Base-by-base conservation (phyloP, 1,140 invertebrate species). In the Micrasema longulum region DNA sequence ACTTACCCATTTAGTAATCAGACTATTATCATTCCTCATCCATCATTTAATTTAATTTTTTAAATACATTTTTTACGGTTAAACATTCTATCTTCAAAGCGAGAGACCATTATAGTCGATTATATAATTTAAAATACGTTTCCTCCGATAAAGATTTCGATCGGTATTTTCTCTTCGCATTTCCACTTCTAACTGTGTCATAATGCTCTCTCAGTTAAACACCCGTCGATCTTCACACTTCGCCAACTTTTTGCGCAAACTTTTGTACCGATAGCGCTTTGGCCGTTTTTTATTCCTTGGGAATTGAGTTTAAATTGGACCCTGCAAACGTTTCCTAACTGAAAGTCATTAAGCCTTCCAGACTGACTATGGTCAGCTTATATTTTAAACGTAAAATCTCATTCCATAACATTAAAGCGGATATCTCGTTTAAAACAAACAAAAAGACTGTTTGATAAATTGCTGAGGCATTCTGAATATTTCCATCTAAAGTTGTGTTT, bases 331-430 rank as follows among this genome's bases (percentile, higher is more conserved):
- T 65, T 71, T 43, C n/a, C 31, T 53, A 71, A 71, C 71, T 62
- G 43, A 31, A 47, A 72, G 71, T 72, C 71, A 72, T 72, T 72
- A 72, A 66, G 64, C 71, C 63, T 72, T 72, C 60, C 63, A 53
- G 63, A 47, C 55, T 53, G 69, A 18, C 53, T 18, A 38, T 57
- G 53, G 53, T 1, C 14, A 57, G 36, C 26, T 57, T 57, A 14
- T 57, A 35, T 55, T 35, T 18, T 26, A 35, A 35, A 53, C 16
- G 23, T 31, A 14, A 35, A 57, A 31, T 3, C 1, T 23, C 22
- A 14, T 43, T 22, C 57, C 36, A 22, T 63, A 63, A 63, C 57
- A 63, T 63, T 63, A 63, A 63, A 41, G 36, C 41, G 36, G 22
- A 23, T 45, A 12, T 18, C 38, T 26, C 57, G 57, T 63, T 45